These are phyloP conservation scores for Heliconius himera DNA, from an alignment of 1,140 invertebrate species.

Conservation along the genomic window DNA sequence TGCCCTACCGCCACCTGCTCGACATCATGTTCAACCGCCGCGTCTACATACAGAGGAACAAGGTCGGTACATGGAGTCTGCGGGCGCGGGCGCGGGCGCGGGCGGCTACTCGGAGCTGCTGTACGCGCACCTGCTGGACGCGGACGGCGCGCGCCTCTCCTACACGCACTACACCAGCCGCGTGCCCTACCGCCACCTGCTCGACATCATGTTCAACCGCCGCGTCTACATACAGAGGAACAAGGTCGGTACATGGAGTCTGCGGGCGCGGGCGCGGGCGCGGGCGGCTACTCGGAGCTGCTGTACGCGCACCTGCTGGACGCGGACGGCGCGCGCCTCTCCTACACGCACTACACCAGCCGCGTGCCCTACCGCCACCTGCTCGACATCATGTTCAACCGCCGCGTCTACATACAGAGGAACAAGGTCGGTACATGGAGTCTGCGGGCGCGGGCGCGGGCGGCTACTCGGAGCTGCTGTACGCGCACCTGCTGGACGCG, in stretches of 20 bases:
- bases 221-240: constrained; percentile 88
- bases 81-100: constrained; percentile 30
- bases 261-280: constrained; percentile 1
- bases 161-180: constrained; percentile 91
- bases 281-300: constrained; percentile 86
- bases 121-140: constrained; percentile 90
- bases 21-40: constrained; percentile 91
- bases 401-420: constrained; percentile 88
- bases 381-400: constrained; percentile 90
- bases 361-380: constrained; percentile 85
- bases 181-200: constrained; percentile 84
- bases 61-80: constrained; percentile 73
- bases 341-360: constrained; percentile 90
- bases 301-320: constrained; percentile 90
- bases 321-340: constrained; percentile 87
- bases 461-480: constrained; percentile 88
- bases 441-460: constrained; percentile 49
- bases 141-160: constrained; percentile 87
- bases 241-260: constrained; percentile 80
- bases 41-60: constrained; percentile 88
- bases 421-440: constrained; percentile 82
- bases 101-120: constrained; percentile 87
- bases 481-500: constrained; percentile 89
- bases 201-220: constrained; percentile 90
- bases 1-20: constrained; percentile 85